phyloP scores from a whole-genome alignment of 2,888 invertebrate species.

The Sinodicranocentrus sp. region DNA sequence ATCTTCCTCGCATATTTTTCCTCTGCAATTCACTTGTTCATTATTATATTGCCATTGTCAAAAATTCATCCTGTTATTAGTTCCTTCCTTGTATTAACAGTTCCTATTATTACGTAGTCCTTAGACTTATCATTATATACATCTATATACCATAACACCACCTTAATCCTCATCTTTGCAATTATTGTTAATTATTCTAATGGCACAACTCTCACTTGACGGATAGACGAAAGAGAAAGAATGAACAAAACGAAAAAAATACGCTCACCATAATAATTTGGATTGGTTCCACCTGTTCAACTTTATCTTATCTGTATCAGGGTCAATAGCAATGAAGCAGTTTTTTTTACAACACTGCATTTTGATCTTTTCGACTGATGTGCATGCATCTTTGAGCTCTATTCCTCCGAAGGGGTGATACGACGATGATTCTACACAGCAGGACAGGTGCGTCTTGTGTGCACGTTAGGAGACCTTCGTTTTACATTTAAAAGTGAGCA shows the following conservation, averaged over 20 bases:
- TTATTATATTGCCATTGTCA: slow-evolving; percentile 46
- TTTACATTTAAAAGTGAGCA: no score
- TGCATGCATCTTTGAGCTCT: no score
- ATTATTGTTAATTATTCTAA: slow-evolving; percentile 45
- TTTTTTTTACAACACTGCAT: not conserved
- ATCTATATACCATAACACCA: slow-evolving; percentile 6
- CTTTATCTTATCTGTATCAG: slow-evolving; percentile 58
- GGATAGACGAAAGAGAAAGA: not conserved
- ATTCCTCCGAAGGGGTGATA: no score
- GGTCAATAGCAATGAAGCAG: slow-evolving; percentile 53
- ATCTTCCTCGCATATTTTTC: not conserved
- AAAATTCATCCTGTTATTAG: slow-evolving; percentile 17
- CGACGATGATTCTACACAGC: no score
- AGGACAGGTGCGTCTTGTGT: no score
- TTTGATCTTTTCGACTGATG: no score
- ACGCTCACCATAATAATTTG: slow-evolving; percentile 34
- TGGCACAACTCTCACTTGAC: slow-evolving; percentile 45
- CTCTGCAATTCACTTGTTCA: not conserved
- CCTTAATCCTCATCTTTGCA: not conserved
- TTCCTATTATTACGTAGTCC: not conserved
- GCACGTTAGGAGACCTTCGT: no score
- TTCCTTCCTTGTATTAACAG: not conserved
- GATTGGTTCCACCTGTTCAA: slow-evolving; percentile 53
- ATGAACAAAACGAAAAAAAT: not conserved
- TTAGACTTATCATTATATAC: slow-evolving; percentile 3